Base-by-base conservation (phyloP, 2,888 invertebrate genomes). In the Mechanitis messenoides region DNA sequence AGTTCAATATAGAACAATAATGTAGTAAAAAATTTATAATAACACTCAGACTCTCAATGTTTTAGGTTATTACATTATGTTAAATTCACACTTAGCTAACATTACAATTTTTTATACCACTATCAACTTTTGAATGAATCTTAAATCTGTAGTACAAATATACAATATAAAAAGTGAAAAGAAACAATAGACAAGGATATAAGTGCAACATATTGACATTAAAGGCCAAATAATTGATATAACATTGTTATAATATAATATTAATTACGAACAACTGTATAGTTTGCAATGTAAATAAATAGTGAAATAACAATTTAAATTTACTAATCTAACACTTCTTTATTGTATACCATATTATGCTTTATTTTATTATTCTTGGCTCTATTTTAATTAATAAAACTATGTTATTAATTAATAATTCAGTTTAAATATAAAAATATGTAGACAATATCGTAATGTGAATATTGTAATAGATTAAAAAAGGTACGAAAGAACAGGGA, bases 71-170 rank as follows among this genome's bases (percentile, higher is more conserved):
- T 61, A 68, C 61, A 69, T 67, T 68, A 66, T 63, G 67, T 63
- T 65, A 65, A 70, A 67, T 60, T 67, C 69, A 71, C 69, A 68
- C 70, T 72, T 69, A 68, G 58, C 63, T 67, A 66, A 67, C 57
- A 58, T 59, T 68, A 67, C 63, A 69, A 47, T 64, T 56, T 64
- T 46, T 61, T 59, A 62, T 63, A 64, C 56, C 46, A 60, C 59
- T 66, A 65, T 60, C 50, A 61, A 45, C 50, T 55, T 62, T 57
- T 56, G 54, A 66, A 63, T 59, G 59, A 60, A 56, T 56, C 58
- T 69, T 60, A 58, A 64, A 58, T 33, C 45, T 57, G 55, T 64
- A 47, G 54, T 63, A 65, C 62, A 65, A 68, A 68, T 68, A 68
- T 65, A 67, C 64, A 68, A 64, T 66, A 54, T 58, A 63, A 53